phyloP scores from a whole-genome alignment of 2,888 invertebrate genomes.

The Eustalomyia histrio region DNA sequence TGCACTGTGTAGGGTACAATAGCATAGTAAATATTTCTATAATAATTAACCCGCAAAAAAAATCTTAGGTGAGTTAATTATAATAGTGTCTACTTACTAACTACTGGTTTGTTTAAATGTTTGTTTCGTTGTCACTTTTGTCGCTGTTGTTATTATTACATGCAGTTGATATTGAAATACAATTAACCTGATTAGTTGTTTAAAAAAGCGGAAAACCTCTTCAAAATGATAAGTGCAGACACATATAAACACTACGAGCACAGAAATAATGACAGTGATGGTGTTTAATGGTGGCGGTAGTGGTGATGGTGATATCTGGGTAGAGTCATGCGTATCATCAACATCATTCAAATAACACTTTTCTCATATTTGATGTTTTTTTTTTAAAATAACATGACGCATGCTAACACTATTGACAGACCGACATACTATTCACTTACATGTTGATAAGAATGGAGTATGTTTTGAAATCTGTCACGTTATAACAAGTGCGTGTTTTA shows the following conservation, averaged over 20 bases:
- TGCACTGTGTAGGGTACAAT: too few relatives aligned
- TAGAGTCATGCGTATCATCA: slow-evolving; percentile 48
- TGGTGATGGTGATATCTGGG: slow-evolving; percentile 22
- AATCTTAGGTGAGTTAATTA: not conserved
- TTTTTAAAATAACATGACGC: slow-evolving; percentile 55
- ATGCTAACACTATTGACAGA: slow-evolving; percentile 56
- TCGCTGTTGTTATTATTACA: slow-evolving; percentile 19
- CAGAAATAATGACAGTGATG: slow-evolving; percentile 24
- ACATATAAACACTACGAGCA: slow-evolving; percentile 27
- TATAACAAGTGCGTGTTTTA: slow-evolving; percentile 63
- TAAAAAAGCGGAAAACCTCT: slow-evolving; percentile 63
- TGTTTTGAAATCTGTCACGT: slow-evolving; percentile 57
- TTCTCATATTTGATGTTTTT: slow-evolving; percentile 20
- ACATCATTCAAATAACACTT: slow-evolving; percentile 62
- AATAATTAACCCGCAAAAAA: too few relatives aligned
- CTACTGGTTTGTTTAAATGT: slow-evolving; percentile 32
- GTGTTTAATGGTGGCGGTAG: slow-evolving; percentile 23
- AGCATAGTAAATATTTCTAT: too few relatives aligned
- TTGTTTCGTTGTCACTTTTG: slow-evolving; percentile 33
- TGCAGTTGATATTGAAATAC: slow-evolving; percentile 65
- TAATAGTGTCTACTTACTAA: not conserved
- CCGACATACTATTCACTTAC: slow-evolving; percentile 36
- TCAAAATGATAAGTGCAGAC: slow-evolving; percentile 50
- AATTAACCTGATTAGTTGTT: slow-evolving; percentile 68
- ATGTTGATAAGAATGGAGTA: slow-evolving; percentile 33